Conservation (phyloP, 2,113 vertebrate genomes). For the Canis aureus region DNA sequence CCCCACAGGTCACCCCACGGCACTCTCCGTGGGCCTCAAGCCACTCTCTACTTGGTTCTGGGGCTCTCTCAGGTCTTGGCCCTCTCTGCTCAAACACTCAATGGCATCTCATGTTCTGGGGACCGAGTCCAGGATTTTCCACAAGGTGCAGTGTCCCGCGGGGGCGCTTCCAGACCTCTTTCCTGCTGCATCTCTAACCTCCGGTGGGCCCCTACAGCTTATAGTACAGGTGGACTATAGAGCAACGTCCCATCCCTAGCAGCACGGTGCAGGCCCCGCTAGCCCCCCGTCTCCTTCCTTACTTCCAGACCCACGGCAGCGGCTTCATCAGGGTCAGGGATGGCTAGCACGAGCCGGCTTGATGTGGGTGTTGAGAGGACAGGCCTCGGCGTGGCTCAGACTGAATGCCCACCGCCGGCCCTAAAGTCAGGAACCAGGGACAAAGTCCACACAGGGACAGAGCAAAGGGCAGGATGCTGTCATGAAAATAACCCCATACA, state of each 20-base stretch:
- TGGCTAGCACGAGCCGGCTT: accelerated
- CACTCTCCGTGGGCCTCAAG: background rate
- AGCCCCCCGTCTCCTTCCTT: background rate
- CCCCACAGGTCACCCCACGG: too few relatives aligned
- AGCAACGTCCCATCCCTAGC: background rate
- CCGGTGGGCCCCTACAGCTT: background rate
- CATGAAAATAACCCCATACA: accelerated
- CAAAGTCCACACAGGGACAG: accelerated
- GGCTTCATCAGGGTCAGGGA: background rate
- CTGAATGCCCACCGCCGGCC: accelerated
- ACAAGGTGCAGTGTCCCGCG: accelerated
- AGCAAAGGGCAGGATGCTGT: accelerated
- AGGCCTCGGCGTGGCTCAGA: background rate
- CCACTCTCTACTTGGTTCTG: background rate
- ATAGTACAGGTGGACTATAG: accelerated
- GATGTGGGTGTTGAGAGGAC: accelerated
- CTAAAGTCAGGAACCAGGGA: accelerated
- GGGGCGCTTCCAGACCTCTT: background rate
- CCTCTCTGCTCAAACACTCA: background rate
- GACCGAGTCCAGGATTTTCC: background rate
- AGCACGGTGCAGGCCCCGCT: accelerated
- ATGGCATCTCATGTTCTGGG: background rate
- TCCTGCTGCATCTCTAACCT: background rate
- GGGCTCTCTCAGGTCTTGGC: background rate
- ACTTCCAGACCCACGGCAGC: background rate